phyloP scores from a whole-genome alignment of 2,888 invertebrate genomes.

The Lepeophtheirus nordmannii region DNA sequence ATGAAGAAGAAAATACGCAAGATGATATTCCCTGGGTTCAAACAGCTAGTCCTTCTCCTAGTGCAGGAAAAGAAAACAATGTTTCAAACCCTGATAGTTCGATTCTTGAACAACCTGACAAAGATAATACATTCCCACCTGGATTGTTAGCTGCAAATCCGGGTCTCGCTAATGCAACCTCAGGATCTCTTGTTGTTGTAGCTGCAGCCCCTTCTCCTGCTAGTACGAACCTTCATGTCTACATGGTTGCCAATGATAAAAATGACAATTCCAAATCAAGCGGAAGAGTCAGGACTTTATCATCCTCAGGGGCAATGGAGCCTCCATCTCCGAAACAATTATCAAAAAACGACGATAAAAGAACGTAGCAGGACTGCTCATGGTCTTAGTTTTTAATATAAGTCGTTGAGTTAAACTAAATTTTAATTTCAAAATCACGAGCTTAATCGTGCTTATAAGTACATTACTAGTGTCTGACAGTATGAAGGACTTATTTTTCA shows the following conservation, averaged over 20 bases:
- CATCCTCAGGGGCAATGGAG: neutral
- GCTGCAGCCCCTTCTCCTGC: slow-evolving; percentile 30
- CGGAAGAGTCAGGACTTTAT: neutral
- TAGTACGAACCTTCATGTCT: neutral
- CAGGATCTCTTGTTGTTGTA: slow-evolving; percentile 42
- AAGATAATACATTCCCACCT: slow-evolving; percentile 13
- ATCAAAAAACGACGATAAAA: no score
- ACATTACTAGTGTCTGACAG: no score
- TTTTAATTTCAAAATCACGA: no score
- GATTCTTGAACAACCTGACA: neutral
- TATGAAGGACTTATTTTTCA: no score
- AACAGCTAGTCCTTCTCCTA: neutral
- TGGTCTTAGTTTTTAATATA: no score
- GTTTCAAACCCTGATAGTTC: no score
- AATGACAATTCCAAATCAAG: neutral
- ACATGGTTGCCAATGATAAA: neutral
- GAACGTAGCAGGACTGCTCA: no score
- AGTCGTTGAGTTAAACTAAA: no score
- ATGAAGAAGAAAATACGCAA: neutral
- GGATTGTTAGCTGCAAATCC: slow-evolving; percentile 24
- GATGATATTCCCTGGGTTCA: neutral
- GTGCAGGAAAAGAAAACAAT: neutral
- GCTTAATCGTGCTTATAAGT: no score
- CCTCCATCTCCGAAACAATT: no score
- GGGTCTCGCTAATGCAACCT: slow-evolving; percentile 28